A percentile compares a stretch with the other conserved stretches of the same genome.
Conservation (phyloP, 2,888 invertebrate species). For the Drosophila dives region DNA sequence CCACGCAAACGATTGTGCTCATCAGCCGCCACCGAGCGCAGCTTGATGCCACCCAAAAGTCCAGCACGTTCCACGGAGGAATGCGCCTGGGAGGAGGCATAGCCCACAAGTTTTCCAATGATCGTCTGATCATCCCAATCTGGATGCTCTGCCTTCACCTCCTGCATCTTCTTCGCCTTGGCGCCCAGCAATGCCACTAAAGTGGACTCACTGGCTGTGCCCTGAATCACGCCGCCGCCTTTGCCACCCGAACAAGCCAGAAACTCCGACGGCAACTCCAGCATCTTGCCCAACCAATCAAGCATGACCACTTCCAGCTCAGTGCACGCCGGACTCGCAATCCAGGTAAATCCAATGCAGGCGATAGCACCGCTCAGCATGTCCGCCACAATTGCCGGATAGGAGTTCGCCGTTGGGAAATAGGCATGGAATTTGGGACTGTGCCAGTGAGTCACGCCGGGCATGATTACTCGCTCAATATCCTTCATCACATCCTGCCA, state of each 20-base stretch:
- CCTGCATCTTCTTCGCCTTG: slow-evolving; percentile 89
- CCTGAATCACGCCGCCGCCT: slow-evolving; percentile 96
- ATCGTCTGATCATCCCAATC: slow-evolving; percentile 91
- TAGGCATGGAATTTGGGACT: slow-evolving; percentile 98
- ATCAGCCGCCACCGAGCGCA: slow-evolving; percentile 91
- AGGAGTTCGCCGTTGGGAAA: slow-evolving; percentile 96
- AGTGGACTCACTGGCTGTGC: slow-evolving; percentile 97
- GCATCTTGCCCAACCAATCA: slow-evolving; percentile 97
- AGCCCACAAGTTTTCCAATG: slow-evolving; percentile 92
- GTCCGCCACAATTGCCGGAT: slow-evolving; percentile 96
- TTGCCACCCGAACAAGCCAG: slow-evolving; percentile 93
- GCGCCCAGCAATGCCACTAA: slow-evolving; percentile 96
- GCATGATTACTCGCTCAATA: slow-evolving; percentile 98
- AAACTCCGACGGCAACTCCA: slow-evolving; percentile 94
- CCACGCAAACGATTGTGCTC: slow-evolving; percentile 90
- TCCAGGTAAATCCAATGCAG: slow-evolving; percentile 98
- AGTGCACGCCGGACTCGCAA: slow-evolving; percentile 97
- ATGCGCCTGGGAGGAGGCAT: slow-evolving; percentile 95
- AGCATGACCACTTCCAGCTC: slow-evolving; percentile 97
- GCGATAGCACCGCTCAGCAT: slow-evolving; percentile 97
- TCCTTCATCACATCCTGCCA: slow-evolving; percentile 97
- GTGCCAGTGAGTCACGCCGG: slow-evolving; percentile 99
- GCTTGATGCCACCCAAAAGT: slow-evolving; percentile 93
- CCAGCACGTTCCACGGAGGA: slow-evolving; percentile 97
- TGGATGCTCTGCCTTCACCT: slow-evolving; percentile 89